Percentiles rank a stretch among this genome's conserved stretches.
Conservation (phyloP, 2,888 invertebrate genomes). For the Leptinotarsa rubiginosa region DNA sequence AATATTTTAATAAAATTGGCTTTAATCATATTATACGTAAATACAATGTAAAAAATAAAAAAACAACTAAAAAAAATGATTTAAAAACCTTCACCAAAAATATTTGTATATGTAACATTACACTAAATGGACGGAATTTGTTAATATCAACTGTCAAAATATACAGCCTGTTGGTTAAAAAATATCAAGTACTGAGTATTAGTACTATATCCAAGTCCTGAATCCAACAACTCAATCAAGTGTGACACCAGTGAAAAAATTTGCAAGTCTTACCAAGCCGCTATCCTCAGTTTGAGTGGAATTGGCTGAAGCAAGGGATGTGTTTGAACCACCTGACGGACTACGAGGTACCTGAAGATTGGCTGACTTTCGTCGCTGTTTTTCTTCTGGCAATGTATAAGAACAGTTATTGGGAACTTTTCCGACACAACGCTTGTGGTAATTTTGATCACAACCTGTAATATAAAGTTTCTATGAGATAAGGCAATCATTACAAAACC, state of each 20-base stretch:
- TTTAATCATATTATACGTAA: conserved; percentile 8
- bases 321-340: conserved; percentile 81
- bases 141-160: conserved; percentile 13
- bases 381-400: conserved; percentile 65
- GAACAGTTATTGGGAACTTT: conserved; percentile 98
- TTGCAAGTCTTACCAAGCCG: conserved; percentile 80
- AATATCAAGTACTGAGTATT: conserved; percentile 25
- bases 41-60: conserved; percentile 1
- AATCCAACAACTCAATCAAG: conserved; percentile 52
- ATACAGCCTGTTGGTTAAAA: conserved; percentile 20
- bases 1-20: not conserved
- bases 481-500: not conserved
- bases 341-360: conserved; percentile 73
- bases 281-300: conserved; percentile 69
- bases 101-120: conserved; percentile 18
- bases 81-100: conserved; percentile 16
- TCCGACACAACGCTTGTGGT: conserved; percentile 96
- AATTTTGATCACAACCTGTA: conserved; percentile 95
- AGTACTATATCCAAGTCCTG: conserved; percentile 26
- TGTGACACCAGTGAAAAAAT: conserved; percentile 64
- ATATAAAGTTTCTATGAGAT: conserved; percentile 17
- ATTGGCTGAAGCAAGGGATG: conserved; percentile 73
- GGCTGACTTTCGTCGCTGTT: conserved; percentile 64
- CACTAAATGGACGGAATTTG: conserved; percentile 8
- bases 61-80: conserved; percentile 22